Percentiles rank a stretch among this genome's conserved stretches.
These are phyloP conservation scores for Liopterus haemorrhoidalis DNA, from an alignment of 2,888 invertebrate genomes.

Conservation along the genomic window DNA sequence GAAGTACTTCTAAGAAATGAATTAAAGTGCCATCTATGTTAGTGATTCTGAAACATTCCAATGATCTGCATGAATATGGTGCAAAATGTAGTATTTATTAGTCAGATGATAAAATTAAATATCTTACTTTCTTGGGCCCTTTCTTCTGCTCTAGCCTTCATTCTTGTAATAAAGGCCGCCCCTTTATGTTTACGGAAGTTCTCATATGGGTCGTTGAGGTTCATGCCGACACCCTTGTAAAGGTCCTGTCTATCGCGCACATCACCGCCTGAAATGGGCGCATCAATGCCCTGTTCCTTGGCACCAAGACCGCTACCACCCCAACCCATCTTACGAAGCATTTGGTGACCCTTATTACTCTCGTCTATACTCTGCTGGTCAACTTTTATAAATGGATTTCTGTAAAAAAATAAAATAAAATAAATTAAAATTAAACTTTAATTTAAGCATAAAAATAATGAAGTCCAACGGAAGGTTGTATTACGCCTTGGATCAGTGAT, in stretches of 20 bases:
- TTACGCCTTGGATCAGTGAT: too few relatives aligned
- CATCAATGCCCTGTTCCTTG: slow-evolving; percentile 91
- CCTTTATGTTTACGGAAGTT: slow-evolving; percentile 95
- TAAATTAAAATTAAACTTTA: too few relatives aligned
- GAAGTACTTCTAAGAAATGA: too few relatives aligned
- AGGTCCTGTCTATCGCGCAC: slow-evolving; percentile 86
- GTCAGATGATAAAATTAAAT: too few relatives aligned
- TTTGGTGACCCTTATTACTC: slow-evolving; percentile 93
- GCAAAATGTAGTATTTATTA: too few relatives aligned
- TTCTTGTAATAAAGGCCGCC: slow-evolving; percentile 87
- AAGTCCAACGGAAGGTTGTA: neutral
- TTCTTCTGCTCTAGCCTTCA: slow-evolving; percentile 85
- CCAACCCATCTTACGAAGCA: slow-evolving; percentile 98
- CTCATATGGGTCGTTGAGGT: slow-evolving; percentile 92
- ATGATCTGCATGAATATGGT: too few relatives aligned
- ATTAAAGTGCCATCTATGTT: too few relatives aligned
- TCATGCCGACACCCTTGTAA: slow-evolving; percentile 91
- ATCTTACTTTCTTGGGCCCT: slow-evolving; percentile 49
- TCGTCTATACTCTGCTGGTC: slow-evolving; percentile 68
- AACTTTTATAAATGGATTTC: slow-evolving; percentile 37
- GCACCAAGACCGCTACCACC: slow-evolving; percentile 89
- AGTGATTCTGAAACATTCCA: too few relatives aligned
- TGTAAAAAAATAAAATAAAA: too few relatives aligned
- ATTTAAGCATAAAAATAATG: neutral
- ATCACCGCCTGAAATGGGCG: slow-evolving; percentile 88